Evolutionary conservation across 2,797 vertebrate species (phyloP), one percentile per base, ranked within the genome.

Genomic region (Buceros bicornis): DNA sequence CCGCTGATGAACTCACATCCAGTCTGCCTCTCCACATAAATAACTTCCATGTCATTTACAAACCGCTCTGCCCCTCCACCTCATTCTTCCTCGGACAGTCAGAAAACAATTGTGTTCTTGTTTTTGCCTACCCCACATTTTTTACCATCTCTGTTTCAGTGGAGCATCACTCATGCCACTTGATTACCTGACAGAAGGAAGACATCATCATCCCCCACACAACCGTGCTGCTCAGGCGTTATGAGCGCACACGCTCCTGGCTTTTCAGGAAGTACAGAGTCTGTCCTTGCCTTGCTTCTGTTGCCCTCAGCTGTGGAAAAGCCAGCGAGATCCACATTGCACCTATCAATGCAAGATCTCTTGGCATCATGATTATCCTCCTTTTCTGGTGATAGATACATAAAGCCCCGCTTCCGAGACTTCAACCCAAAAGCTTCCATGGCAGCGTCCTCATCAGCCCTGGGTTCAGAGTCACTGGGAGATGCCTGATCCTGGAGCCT

Each of bases 401-500:
- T 79, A 17, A 94, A 84, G 65, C 64, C 89, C 13, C 98, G 91
- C 82, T 98, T 98, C 87, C 94, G 97, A 43, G 96, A 98, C 8
- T 95, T 97, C 80, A 97, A 48, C 48, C 95, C 95, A 29, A 96
- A 87, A 43, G 94, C 82, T 83, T 72, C 95, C 78, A 81, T 73
- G 20, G 72, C 89, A 73, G 35, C 47, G 29, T 90, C 77, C 35
- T 97, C 97, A 11, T 98, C 97, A 15, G 82, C n/a, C 73, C 43
- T 90, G 4, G 35, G 40, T 26, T 93, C 87, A 26, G 67, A 51
- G 28, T 97, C 97, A 53, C 92, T 70, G 28, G 97, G 95, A 81
- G 98, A 98, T 4, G 96, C 94, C 50, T 97, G 96, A 29, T 97
- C 97, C 91, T 98, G 98, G 43, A 99, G 97, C 69, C 94, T 97